Evolutionary conservation across 2,797 vertebrate genomes (phyloP).

Genomic region (Poecilia gillii): DNA sequence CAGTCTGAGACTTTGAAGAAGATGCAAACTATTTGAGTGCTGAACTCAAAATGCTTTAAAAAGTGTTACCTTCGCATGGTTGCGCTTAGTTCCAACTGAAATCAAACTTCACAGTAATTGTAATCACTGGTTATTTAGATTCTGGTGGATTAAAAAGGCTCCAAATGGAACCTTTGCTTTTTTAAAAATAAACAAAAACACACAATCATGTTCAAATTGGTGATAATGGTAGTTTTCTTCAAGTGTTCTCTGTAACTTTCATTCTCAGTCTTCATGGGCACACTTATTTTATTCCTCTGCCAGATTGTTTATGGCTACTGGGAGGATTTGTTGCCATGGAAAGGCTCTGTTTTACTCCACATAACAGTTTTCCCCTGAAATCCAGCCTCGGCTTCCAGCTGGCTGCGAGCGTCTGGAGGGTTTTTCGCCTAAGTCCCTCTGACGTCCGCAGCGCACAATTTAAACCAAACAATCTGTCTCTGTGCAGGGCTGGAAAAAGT

Average conservation of each 20-base stretch:
- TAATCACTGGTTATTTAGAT: not conserved
- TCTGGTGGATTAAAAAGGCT: not conserved
- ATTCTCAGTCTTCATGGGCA: slow-evolving; percentile 13
- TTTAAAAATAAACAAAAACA: not conserved
- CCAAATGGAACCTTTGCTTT: not conserved
- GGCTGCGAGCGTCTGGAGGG: slow-evolving; percentile 51
- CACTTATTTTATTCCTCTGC: slow-evolving; percentile 23
- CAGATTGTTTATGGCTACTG: slow-evolving; percentile 62
- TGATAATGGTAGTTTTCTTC: not conserved
- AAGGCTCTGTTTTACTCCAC: slow-evolving; percentile 60
- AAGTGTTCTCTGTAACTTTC: slow-evolving; percentile 9
- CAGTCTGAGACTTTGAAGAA: not conserved
- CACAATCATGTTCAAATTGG: not conserved
- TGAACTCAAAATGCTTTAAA: not conserved
- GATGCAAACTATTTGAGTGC: not conserved
- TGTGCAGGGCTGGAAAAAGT: slow-evolving; percentile 63
- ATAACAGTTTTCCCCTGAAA: slow-evolving; percentile 64
- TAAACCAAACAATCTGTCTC: slow-evolving; percentile 74
- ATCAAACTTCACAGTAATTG: not conserved
- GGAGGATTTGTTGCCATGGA: slow-evolving; percentile 66
- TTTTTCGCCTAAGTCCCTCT: slow-evolving; percentile 66
- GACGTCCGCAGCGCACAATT: slow-evolving; percentile 68
- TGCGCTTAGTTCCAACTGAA: not conserved
- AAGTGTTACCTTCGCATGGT: not conserved
- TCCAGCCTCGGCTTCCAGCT: slow-evolving; percentile 55